phyloP scores from a whole-genome alignment of 2,888 invertebrate species.

The Thumatha senex region DNA sequence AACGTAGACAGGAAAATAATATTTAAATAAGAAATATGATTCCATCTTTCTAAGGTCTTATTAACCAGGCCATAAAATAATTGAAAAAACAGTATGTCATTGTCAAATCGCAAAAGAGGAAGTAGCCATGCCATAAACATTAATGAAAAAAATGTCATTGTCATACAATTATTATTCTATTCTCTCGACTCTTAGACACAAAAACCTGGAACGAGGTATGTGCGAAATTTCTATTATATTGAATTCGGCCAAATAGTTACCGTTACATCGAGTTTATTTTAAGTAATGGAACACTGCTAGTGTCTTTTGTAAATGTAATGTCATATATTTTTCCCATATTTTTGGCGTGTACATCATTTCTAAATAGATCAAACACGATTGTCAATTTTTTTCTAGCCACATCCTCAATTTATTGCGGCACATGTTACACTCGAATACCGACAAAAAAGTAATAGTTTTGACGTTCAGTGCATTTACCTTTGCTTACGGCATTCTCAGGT shows the following conservation, averaged over 20 bases:
- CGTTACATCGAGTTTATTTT: background rate
- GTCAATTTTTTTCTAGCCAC: constrained; percentile 79
- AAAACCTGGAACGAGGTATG: constrained; percentile 38
- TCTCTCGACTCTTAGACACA: constrained; percentile 16
- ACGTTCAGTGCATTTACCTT: constrained; percentile 60
- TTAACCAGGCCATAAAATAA: too few species aligned
- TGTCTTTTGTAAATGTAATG: background rate
- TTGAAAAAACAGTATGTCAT: too few species aligned
- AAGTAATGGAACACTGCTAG: background rate
- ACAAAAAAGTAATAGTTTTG: constrained; percentile 64
- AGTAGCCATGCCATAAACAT: too few species aligned
- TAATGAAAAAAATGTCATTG: too few species aligned
- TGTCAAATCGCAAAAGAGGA: too few species aligned
- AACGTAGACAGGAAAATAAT: too few species aligned
- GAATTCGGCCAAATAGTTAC: background rate
- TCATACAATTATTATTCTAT: too few species aligned
- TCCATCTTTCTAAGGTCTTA: too few species aligned
- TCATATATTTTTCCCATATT: background rate
- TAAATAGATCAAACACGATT: constrained; percentile 57
- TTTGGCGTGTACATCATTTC: constrained; percentile 2
- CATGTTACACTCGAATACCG: constrained; percentile 76
- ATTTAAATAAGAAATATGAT: too few species aligned
- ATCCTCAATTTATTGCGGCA: constrained; percentile 79
- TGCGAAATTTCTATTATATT: background rate
- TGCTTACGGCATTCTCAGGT: constrained; percentile 51